Conservation (phyloP, 2,113 vertebrate genomes). For the Crotophaga sulcirostris region DNA sequence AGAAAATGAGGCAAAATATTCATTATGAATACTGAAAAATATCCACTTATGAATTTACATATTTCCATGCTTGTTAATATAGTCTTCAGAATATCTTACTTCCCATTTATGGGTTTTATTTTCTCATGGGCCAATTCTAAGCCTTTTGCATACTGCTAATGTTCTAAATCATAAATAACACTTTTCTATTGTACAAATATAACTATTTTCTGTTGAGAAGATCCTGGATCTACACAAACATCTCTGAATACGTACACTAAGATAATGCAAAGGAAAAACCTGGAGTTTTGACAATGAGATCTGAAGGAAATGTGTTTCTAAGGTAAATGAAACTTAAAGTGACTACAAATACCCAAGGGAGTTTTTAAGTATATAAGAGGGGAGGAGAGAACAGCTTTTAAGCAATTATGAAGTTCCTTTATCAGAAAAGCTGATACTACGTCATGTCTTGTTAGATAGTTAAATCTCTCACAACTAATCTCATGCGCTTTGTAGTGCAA, state of each 20-base stretch:
- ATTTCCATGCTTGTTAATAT: background rate
- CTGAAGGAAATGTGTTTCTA: background rate
- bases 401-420: background rate
- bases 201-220: background rate
- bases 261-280: background rate
- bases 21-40: background rate
- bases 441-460: background rate
- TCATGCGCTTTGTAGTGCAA: background rate
- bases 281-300: background rate
- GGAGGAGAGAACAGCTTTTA: background rate
- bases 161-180: background rate
- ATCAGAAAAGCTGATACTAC: background rate
- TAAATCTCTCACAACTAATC: background rate
- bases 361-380: background rate
- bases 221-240: background rate
- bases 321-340: background rate
- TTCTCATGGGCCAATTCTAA: background rate
- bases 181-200: background rate
- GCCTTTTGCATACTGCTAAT: background rate
- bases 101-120: background rate
- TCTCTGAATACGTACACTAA: accelerated
- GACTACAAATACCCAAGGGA: background rate
- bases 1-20: background rate
- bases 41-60: background rate
- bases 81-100: background rate